Base-by-base conservation (phyloP, 1,140 invertebrate genomes). In the Zaprionus davidi region DNA sequence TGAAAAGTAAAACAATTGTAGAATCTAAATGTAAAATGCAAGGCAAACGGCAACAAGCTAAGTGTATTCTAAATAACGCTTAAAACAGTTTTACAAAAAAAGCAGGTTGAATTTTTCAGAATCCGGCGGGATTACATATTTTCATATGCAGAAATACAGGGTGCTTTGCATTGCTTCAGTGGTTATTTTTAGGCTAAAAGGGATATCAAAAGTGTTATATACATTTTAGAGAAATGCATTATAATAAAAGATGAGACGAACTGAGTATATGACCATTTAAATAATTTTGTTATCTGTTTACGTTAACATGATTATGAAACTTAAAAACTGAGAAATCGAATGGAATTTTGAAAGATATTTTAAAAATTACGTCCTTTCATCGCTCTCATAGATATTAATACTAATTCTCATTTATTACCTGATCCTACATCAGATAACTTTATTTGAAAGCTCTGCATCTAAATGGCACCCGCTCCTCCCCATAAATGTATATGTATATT, bases 11-110 rank as follows among this genome's bases (percentile, higher is more conserved):
- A n/a, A 46, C 28, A 58, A 68, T 26, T 78, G 62, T 76, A 76
- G 68, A 44, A 63, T 17, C 41, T 76, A 67, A 67, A 75, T 71
- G 31, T 81, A 76, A 67, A 60, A 66, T 34, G 57, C 62, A 44
- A 28, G 28, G 7, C 22, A 56, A 26, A 13, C 15, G 34, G 67
- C 76, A 79, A 60, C 34, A 76, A 85, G 72, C 56, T 62, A 71
- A 63, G 78, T 22, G 46, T 77, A 77, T 78, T 80, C 62, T 77
- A 76, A 75, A 76, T 71, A 79, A 79, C 34, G 82, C 82, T 85
- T 82, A 75, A 66, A 58, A 71, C 26, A 57, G 41, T 72, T 71
- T 79, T 69, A 57, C 31, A 62, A 53, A 71, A 71, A 58, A 15
- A 2, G 20, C 28, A 58, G 56, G 12, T 58, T 26, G 49, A 60